Evolutionary conservation across 2,797 vertebrate genomes (phyloP).

Genomic region (Dicrostonyx torquatus): DNA sequence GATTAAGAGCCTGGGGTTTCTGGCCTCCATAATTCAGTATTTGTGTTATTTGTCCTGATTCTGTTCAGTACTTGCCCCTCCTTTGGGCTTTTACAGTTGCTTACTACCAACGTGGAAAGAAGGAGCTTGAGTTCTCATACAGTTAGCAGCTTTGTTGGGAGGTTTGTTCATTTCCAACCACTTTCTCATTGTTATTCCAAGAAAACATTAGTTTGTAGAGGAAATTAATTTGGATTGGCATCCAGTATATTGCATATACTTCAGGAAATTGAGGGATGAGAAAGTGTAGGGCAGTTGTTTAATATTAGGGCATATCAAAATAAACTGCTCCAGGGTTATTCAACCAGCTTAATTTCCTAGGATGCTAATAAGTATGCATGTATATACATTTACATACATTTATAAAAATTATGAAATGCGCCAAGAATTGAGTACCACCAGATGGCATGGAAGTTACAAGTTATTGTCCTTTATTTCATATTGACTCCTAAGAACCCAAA

Average conservation of each 20-base stretch:
- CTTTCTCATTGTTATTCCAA: neutral
- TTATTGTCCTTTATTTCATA: neutral
- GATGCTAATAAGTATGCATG: neutral
- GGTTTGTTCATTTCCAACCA: neutral
- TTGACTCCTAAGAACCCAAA: neutral
- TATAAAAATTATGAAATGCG: neutral
- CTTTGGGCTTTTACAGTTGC: neutral
- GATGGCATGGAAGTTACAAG: neutral
- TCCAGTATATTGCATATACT: neutral
- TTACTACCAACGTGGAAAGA: neutral
- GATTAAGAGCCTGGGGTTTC: neutral
- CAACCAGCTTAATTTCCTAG: neutral
- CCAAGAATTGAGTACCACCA: neutral
- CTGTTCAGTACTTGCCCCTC: neutral
- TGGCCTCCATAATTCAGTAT: neutral
- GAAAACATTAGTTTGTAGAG: neutral
- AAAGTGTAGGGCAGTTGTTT: neutral
- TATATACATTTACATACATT: neutral
- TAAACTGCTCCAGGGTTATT: neutral
- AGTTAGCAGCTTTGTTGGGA: neutral
- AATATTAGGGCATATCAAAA: neutral
- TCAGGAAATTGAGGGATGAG: neutral
- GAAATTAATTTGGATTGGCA: neutral
- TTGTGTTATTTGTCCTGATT: neutral
- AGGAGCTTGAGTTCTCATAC: neutral